These are phyloP conservation scores for Cephus pulcher DNA, from an alignment of 2,888 invertebrate species.

Conservation along the genomic window DNA sequence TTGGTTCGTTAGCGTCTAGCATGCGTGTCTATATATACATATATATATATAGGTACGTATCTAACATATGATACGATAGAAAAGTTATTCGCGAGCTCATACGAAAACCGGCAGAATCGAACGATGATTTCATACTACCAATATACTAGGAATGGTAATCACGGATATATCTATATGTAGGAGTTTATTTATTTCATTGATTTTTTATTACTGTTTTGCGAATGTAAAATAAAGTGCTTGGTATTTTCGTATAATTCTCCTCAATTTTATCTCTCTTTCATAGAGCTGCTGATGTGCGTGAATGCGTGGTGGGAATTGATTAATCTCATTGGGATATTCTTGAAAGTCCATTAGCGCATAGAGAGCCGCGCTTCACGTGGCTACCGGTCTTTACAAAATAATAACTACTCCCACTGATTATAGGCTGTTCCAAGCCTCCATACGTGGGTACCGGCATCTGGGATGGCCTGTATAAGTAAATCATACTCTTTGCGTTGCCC, in stretches of 20 bases:
- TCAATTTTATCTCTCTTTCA: not conserved
- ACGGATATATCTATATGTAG: not conserved
- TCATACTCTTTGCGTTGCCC: conserved; percentile 17
- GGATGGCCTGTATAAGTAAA: conserved; percentile 18
- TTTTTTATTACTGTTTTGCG: not conserved
- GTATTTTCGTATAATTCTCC: not conserved
- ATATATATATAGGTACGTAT: not conserved
- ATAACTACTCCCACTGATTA: conserved; percentile 22
- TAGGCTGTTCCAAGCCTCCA: conserved; percentile 16
- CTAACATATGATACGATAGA: not conserved
- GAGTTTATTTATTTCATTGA: not conserved
- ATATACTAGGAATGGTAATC: not conserved
- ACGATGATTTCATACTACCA: not conserved
- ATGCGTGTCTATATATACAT: not conserved
- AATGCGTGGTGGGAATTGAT: not conserved
- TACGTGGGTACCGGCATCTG: conserved; percentile 14
- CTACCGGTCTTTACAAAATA: conserved; percentile 23
- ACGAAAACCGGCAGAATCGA: not conserved
- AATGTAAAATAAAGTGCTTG: not conserved
- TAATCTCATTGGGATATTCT: not conserved
- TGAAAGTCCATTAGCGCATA: conserved; percentile 6
- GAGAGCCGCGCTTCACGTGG: conserved; percentile 13
- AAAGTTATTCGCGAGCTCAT: not conserved
- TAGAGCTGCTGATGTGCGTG: not conserved
- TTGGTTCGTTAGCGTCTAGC: not conserved